Percentiles rank a stretch among this genome's conserved stretches.
These are phyloP conservation scores for Bacillus rossius DNA, from an alignment of 1,140 invertebrate genomes.

Conservation along the genomic window DNA sequence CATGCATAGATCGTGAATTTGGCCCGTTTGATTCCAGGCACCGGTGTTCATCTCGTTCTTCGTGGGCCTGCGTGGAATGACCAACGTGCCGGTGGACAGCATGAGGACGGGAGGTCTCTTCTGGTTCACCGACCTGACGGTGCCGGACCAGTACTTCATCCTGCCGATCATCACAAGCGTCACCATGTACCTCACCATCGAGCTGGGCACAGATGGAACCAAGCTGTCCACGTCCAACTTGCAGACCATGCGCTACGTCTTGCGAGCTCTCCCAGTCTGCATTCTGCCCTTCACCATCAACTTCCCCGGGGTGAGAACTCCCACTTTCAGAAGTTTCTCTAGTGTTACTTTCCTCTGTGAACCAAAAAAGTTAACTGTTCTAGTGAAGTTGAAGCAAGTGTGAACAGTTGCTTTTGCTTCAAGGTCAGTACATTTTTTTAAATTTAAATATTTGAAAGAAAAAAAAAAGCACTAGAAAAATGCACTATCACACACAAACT, in stretches of 20 bases:
- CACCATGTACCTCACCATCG: conserved; percentile 75
- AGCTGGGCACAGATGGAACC: conserved; percentile 75
- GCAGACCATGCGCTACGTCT: conserved; percentile 63
- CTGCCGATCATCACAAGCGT: conserved; percentile 79
- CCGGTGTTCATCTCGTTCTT: conserved; percentile 92
- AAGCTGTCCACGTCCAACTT: conserved; percentile 55
- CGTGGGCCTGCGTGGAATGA: conserved; percentile 75
- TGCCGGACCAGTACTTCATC: conserved; percentile 84
- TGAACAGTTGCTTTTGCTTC: too few species aligned
- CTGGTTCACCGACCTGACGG: conserved; percentile 92
- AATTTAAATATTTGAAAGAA: too few species aligned
- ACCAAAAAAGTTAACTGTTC: too few species aligned
- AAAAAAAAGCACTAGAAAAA: too few species aligned
- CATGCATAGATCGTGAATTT: too few species aligned
- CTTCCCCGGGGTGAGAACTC: conserved; percentile 70
- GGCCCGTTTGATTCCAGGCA: conserved; percentile 50
- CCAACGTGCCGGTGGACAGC: conserved; percentile 80
- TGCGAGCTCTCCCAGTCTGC: conserved; percentile 70
- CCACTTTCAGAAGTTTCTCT: background rate
- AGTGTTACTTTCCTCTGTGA: background rate
- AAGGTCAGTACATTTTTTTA: too few species aligned
- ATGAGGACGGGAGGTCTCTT: conserved; percentile 81
- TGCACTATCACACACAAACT: too few species aligned
- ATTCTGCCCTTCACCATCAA: conserved; percentile 83
- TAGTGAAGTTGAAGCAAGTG: too few species aligned